Percentiles rank a stretch among this genome's conserved stretches.
Evolutionary conservation across 2,113 vertebrate species (phyloP).

Genomic region (Microcebus lehilahytsara): DNA sequence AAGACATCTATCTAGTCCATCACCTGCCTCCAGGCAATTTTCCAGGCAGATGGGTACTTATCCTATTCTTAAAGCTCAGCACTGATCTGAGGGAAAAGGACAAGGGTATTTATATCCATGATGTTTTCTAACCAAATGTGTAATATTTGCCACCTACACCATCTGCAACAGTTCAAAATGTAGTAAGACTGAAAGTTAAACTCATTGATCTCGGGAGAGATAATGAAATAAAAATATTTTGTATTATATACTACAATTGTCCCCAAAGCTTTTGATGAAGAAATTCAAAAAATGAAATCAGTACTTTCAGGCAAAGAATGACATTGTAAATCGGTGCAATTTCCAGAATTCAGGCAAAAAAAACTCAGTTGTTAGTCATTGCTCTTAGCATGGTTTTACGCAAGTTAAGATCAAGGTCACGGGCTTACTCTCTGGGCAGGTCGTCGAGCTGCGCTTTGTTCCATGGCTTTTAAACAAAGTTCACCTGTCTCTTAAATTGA

Average conservation of each 20-base stretch:
- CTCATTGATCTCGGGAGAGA: constrained; percentile 63
- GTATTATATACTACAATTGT: neutral
- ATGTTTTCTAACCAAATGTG: constrained; percentile 74
- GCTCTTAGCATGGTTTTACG: neutral
- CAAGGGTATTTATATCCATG: constrained; percentile 69
- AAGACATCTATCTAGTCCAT: constrained; percentile 63
- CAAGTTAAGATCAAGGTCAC: neutral
- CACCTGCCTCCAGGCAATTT: constrained; percentile 67
- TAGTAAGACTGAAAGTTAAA: constrained; percentile 64
- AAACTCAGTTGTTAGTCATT: neutral
- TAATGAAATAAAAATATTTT: constrained; percentile 69
- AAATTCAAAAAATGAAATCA: constrained; percentile 14
- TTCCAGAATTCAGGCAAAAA: constrained; percentile 27
- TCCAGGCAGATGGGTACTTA: constrained; percentile 72
- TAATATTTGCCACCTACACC: constrained; percentile 70
- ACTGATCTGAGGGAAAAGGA: constrained; percentile 66
- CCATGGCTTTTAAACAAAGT: constrained; percentile 33
- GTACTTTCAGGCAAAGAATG: constrained; percentile 13
- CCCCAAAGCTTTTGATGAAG: constrained; percentile 53
- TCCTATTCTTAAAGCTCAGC: constrained; percentile 65
- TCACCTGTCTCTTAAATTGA: neutral
- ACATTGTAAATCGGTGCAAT: neutral
- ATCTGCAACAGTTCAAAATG: constrained; percentile 64
- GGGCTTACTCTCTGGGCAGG: neutral
- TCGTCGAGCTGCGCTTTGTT: neutral